Conservation (phyloP, 1,140 invertebrate species). For the Chlorops oryzae region DNA sequence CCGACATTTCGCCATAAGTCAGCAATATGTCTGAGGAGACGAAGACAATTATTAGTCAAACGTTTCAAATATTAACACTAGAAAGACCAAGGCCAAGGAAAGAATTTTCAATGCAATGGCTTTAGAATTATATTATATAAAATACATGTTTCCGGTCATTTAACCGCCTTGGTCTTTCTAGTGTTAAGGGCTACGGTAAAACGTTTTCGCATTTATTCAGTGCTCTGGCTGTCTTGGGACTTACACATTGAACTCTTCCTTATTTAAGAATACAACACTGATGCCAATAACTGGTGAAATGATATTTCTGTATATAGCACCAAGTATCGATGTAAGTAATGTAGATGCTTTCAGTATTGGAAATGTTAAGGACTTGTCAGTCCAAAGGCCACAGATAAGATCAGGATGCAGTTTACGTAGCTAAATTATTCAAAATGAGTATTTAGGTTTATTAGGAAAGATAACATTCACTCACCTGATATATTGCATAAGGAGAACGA, state of each 20-base stretch:
- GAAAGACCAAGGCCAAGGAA: no score
- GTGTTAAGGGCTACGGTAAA: no score
- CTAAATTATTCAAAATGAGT: conserved; percentile 18
- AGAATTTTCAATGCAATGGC: no score
- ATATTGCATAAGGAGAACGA: conserved; percentile 39
- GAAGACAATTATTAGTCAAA: not conserved
- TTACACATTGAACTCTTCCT: conserved; percentile 46
- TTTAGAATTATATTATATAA: no score
- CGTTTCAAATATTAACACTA: not conserved
- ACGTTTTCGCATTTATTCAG: no score
- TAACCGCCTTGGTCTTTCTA: no score
- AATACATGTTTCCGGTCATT: no score
- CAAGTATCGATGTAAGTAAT: conserved; percentile 43
- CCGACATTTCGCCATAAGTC: conserved; percentile 46
- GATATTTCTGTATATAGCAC: conserved; percentile 43
- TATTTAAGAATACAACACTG: conserved; percentile 43
- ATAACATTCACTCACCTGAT: conserved; percentile 27
- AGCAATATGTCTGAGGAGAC: conserved; percentile 36
- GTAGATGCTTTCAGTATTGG: conserved; percentile 39
- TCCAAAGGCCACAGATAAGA: conserved; percentile 44
- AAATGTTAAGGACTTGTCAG: conserved; percentile 37
- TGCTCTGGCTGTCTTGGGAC: conserved; percentile 1
- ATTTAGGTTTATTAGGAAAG: no score
- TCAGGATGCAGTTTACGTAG: conserved; percentile 39
- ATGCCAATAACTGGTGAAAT: conserved; percentile 46